These are phyloP conservation scores for Psammodynastes pulverulentus DNA, from an alignment of 2,113 vertebrate genomes.

Conservation along the genomic window DNA sequence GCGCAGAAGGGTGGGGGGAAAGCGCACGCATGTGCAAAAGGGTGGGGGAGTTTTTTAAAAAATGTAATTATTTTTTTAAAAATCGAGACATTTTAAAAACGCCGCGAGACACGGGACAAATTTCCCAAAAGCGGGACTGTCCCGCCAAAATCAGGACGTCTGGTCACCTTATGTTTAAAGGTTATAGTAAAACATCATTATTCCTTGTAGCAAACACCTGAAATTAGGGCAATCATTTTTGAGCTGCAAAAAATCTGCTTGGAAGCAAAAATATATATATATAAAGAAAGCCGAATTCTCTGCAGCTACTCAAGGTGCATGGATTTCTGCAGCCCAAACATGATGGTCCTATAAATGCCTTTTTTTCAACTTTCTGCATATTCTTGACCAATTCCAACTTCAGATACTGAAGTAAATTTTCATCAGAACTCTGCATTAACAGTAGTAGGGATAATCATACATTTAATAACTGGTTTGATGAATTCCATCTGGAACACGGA, in stretches of 20 bases:
- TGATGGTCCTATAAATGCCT: background rate
- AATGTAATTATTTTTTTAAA: no score
- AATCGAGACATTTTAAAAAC: no score
- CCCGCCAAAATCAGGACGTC: no score
- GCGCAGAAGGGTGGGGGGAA: no score
- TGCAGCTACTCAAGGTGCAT: background rate
- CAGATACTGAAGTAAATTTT: slow-evolving; percentile 20
- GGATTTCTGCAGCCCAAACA: background rate
- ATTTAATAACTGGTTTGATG: slow-evolving; percentile 22
- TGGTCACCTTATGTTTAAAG: no score
- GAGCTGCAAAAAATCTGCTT: background rate
- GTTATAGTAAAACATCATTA: background rate
- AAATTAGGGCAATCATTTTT: background rate
- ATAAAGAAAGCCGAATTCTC: background rate
- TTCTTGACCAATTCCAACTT: background rate
- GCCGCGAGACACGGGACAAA: no score
- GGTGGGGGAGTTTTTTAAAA: no score
- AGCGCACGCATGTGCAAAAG: no score
- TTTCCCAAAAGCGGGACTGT: no score
- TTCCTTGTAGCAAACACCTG: background rate
- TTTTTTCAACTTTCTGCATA: background rate
- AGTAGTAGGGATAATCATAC: slow-evolving; percentile 26
- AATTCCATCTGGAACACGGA: slow-evolving; percentile 33
- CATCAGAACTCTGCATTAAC: background rate
- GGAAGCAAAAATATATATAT: background rate